A percentile compares a stretch with the other conserved stretches of the same genome.
phyloP scores from a whole-genome alignment of 2,888 invertebrate species.

The Macrosoma leucophasiata region DNA sequence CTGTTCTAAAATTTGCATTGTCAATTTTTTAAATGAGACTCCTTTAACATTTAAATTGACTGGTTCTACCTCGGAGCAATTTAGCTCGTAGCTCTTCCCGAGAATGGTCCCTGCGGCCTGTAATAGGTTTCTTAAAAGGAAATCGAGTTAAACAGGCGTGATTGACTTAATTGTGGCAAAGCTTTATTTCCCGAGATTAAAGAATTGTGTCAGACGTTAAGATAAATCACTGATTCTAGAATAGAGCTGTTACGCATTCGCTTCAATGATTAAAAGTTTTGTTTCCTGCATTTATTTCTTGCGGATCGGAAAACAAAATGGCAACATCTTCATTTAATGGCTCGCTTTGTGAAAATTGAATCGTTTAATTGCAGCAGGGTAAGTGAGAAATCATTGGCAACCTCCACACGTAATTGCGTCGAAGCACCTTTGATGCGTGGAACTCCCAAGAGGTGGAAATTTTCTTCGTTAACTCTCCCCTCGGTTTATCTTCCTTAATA shows the following conservation, averaged over 20 bases:
- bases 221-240: too few species aligned
- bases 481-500: slow-evolving; percentile 32
- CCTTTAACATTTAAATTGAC: slow-evolving; percentile 68
- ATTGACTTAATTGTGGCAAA: slow-evolving; percentile 62
- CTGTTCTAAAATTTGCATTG: slow-evolving; percentile 42
- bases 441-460: slow-evolving; percentile 36
- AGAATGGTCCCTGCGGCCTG: slow-evolving; percentile 59
- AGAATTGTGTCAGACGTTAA: slow-evolving; percentile 32
- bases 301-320: slow-evolving; percentile 39
- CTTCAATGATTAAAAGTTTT: slow-evolving; percentile 23
- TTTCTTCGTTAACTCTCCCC: slow-evolving; percentile 38
- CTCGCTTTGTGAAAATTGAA: slow-evolving; percentile 59
- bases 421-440: slow-evolving; percentile 49
- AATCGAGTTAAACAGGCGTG: slow-evolving; percentile 66
- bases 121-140: slow-evolving; percentile 66
- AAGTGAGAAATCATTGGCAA: slow-evolving; percentile 44
- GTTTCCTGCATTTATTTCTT: slow-evolving; percentile 37
- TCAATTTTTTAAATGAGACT: slow-evolving; percentile 56
- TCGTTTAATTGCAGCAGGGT: slow-evolving; percentile 49
- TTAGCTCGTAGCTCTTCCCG: slow-evolving; percentile 40
- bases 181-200: slow-evolving; percentile 44
- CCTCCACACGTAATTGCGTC: slow-evolving; percentile 45
- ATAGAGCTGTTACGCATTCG: slow-evolving; percentile 5
- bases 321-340: slow-evolving; percentile 47
- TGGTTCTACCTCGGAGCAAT: slow-evolving; percentile 60